These are phyloP conservation scores for Sitobion miscanthi DNA, from an alignment of 1,140 invertebrate genomes.

Conservation along the genomic window DNA sequence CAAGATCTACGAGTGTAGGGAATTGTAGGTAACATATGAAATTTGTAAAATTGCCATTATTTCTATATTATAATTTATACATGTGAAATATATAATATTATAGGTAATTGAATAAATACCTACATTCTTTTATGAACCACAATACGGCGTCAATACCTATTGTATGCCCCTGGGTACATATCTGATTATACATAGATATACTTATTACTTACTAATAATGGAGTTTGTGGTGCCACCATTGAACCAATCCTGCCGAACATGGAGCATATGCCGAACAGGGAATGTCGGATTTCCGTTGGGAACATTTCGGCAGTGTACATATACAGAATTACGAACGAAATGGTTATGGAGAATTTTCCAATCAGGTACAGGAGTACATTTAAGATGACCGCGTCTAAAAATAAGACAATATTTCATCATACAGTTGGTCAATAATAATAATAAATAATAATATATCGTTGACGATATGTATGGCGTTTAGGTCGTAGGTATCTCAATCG, in stretches of 20 bases:
- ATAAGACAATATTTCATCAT: background rate
- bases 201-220: conserved; percentile 67
- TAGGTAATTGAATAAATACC: too few species aligned
- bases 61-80: too few species aligned
- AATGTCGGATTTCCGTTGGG: conserved; percentile 72
- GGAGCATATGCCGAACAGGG: conserved; percentile 72
- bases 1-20: too few species aligned
- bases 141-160: too few species aligned
- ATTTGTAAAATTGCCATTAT: too few species aligned
- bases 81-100: too few species aligned
- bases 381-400: conserved; percentile 56
- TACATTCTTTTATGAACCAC: too few species aligned
- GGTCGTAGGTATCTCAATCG: background rate
- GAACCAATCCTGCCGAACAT: conserved; percentile 76
- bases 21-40: too few species aligned
- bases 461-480: background rate
- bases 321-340: conserved; percentile 74
- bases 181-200: too few species aligned
- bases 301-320: conserved; percentile 77
- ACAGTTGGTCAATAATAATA: background rate
- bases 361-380: conserved; percentile 67
- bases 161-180: too few species aligned
- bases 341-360: conserved; percentile 78
- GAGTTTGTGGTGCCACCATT: conserved; percentile 72
- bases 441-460: background rate